phyloP scores from a whole-genome alignment of 2,888 invertebrate species.

The Ophion slaviceki region DNA sequence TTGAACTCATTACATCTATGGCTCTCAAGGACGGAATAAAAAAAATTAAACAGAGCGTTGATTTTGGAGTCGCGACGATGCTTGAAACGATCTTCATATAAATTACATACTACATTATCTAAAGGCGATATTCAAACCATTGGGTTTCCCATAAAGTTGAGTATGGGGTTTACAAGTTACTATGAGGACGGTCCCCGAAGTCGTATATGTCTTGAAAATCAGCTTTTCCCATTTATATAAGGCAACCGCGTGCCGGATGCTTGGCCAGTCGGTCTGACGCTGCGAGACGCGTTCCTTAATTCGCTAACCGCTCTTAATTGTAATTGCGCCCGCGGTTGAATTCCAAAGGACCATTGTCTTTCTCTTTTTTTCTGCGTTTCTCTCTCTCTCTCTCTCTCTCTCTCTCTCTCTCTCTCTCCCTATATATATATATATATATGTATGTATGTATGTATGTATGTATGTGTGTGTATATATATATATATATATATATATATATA shows the following conservation, averaged over 20 bases:
- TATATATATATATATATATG: background rate
- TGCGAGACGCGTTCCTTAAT: conserved; percentile 80
- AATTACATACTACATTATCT: too few species aligned
- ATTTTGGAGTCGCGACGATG: too few species aligned
- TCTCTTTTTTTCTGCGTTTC: conserved; percentile 58
- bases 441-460: background rate
- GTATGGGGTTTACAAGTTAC: background rate
- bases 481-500: background rate
- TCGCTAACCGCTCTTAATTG: conserved; percentile 83
- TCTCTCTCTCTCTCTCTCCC: background rate
- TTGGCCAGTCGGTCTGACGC: conserved; percentile 56
- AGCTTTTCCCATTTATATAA: conserved; percentile 13
- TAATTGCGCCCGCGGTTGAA: conserved; percentile 81
- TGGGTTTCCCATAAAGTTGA: background rate
- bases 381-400: conserved; percentile 14
- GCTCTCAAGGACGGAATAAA: too few species aligned
- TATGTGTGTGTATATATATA: conserved; percentile 8
- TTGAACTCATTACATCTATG: too few species aligned
- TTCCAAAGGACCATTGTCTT: conserved; percentile 76
- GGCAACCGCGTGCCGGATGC: conserved; percentile 34
- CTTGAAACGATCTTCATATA: too few species aligned
- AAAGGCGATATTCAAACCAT: background rate
- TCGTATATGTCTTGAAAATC: background rate
- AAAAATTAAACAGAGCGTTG: too few species aligned
- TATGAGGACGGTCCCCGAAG: background rate